A percentile compares a stretch with the other conserved stretches of the same genome.
These are phyloP conservation scores for Dorcus hopei DNA, from an alignment of 2,888 invertebrate species.

Conservation along the genomic window DNA sequence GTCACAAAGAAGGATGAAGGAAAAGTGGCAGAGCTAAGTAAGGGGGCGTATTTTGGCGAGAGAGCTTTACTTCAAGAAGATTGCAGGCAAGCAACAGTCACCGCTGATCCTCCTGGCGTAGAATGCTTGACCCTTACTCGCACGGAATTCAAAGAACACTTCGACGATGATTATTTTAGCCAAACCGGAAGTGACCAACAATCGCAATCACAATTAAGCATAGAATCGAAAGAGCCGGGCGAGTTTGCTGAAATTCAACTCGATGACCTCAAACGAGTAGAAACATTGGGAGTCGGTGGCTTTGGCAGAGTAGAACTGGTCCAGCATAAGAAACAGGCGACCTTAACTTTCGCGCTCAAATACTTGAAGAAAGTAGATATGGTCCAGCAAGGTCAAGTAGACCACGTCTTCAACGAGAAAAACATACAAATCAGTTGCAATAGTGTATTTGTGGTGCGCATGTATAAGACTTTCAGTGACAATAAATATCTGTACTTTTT, in stretches of 20 bases:
- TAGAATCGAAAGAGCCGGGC: slow-evolving; percentile 2
- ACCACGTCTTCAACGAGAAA: slow-evolving; percentile 86
- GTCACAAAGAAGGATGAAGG: slow-evolving; percentile 65
- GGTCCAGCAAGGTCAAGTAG: slow-evolving; percentile 83
- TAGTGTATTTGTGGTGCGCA: slow-evolving; percentile 69
- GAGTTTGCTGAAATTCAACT: slow-evolving; percentile 70
- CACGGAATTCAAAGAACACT: slow-evolving; percentile 73
- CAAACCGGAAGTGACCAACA: background rate
- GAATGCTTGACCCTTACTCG: slow-evolving; percentile 85
- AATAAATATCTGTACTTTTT: slow-evolving; percentile 90
- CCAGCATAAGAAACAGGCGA: slow-evolving; percentile 54
- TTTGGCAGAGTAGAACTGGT: slow-evolving; percentile 87
- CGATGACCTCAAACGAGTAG: slow-evolving; percentile 74
- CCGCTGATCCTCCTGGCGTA: slow-evolving; percentile 78
- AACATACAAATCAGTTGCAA: slow-evolving; percentile 77
- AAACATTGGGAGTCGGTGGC: slow-evolving; percentile 89
- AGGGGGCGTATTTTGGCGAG: slow-evolving; percentile 87
- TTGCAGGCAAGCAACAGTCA: slow-evolving; percentile 87
- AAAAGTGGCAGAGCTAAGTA: slow-evolving; percentile 64
- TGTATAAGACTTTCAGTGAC: slow-evolving; percentile 89
- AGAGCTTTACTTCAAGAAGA: slow-evolving; percentile 83
- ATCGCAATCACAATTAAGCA: slow-evolving; percentile 9
- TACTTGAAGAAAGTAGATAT: slow-evolving; percentile 87
- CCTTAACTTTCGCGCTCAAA: slow-evolving; percentile 75
- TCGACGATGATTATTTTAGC: slow-evolving; percentile 65